phyloP scores from a whole-genome alignment of 2,888 invertebrate genomes.

The Drosophila subsilvestris region DNA sequence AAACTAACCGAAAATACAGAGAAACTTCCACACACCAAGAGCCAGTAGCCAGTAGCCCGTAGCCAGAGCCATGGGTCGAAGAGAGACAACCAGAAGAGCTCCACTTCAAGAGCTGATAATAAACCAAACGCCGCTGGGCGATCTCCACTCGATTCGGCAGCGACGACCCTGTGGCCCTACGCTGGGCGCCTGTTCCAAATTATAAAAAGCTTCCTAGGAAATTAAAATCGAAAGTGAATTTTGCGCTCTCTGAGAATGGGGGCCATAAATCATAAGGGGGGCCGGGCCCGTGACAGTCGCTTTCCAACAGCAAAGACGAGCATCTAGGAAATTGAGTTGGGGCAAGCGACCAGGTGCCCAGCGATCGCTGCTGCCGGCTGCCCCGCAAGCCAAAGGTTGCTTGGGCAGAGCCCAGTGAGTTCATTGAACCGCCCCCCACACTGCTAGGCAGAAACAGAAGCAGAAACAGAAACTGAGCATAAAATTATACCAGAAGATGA shows the following conservation, averaged over 20 bases:
- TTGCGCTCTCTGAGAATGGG: conserved; percentile 19
- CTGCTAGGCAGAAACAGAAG: background rate
- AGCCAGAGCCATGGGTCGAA: conserved; percentile 27
- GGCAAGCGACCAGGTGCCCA: conserved; percentile 58
- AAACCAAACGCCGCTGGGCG: conserved; percentile 16
- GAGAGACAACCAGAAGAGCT: conserved; percentile 42
- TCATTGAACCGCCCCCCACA: conserved; percentile 31
- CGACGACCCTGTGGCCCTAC: conserved; percentile 51
- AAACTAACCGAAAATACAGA: conserved; percentile 9
- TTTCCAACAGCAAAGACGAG: conserved; percentile 8
- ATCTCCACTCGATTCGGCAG: conserved; percentile 22
- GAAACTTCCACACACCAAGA: conserved; percentile 13
- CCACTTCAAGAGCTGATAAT: conserved; percentile 37
- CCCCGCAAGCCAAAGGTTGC: conserved; percentile 27
- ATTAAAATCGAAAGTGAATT: conserved; percentile 74
- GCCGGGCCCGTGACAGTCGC: background rate
- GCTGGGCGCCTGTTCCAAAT: conserved; percentile 69
- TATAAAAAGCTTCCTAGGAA: conserved; percentile 79
- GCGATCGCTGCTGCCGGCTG: conserved; percentile 40
- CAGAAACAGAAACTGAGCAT: conserved; percentile 11
- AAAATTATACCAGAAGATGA: background rate
- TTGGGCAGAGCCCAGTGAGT: conserved; percentile 6
- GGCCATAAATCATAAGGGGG: conserved; percentile 72
- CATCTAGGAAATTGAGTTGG: conserved; percentile 69
- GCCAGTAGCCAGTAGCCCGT: background rate